Percentiles rank a stretch among this genome's conserved stretches.
phyloP scores from a whole-genome alignment of 2,888 invertebrate species.

The Polymixis lichenea region DNA sequence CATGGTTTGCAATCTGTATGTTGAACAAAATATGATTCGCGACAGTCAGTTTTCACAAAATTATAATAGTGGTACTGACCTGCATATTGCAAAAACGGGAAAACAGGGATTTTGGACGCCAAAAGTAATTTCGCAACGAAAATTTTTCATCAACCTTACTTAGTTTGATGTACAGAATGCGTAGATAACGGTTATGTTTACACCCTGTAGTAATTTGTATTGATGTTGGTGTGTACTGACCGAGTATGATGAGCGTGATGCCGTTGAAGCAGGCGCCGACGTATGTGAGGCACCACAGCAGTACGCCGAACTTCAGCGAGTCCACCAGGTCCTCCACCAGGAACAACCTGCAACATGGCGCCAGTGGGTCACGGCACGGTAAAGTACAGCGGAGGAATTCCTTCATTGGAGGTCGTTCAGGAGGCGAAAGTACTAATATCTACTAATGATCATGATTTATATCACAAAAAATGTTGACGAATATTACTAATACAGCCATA shows the following conservation, averaged over 20 bases:
- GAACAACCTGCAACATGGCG: conserved; percentile 93
- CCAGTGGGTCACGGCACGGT: neutral
- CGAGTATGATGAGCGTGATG: conserved; percentile 98
- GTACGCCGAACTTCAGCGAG: conserved; percentile 98
- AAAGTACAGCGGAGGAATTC: neutral
- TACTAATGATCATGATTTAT: neutral
- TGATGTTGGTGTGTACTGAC: conserved; percentile 87
- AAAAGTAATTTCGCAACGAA: neutral
- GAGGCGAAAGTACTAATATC: neutral
- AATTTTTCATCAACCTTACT: neutral
- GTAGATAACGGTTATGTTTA: neutral
- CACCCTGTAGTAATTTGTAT: neutral
- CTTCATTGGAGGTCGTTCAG: neutral
- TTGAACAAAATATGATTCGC: no score
- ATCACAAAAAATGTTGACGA: no score
- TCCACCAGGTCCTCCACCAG: conserved; percentile 99
- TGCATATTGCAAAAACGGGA: no score
- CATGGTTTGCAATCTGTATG: no score
- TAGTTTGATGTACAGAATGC: neutral
- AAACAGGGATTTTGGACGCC: no score
- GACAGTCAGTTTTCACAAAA: no score
- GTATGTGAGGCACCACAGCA: conserved; percentile 99
- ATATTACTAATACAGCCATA: no score
- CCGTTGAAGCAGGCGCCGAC: conserved; percentile 99
- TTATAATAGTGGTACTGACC: no score